A percentile compares a stretch with the other conserved stretches of the same genome.
These are phyloP conservation scores for Aldrovandia affinis DNA, from an alignment of 2,797 vertebrate genomes.

Conservation along the genomic window DNA sequence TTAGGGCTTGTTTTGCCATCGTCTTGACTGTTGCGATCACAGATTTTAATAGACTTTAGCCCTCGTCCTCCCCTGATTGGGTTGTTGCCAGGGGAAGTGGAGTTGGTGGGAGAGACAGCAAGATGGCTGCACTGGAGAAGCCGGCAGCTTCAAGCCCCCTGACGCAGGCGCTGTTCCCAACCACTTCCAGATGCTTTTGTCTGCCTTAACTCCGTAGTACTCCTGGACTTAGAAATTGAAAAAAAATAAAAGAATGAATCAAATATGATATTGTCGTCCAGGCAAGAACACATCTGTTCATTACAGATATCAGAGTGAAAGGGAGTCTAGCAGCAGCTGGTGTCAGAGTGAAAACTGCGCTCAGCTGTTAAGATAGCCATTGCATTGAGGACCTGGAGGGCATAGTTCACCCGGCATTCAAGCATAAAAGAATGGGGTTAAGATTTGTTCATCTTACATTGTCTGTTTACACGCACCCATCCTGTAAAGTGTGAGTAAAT, in stretches of 20 bases:
- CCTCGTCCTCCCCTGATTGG: neutral
- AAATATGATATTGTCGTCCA: neutral
- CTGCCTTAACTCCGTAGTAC: neutral
- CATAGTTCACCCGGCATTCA: neutral
- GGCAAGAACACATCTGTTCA: constrained; percentile 7
- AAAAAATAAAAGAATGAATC: neutral
- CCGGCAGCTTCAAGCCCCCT: constrained; percentile 35
- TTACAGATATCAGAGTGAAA: neutral
- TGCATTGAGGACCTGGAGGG: neutral
- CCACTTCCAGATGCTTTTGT: constrained; percentile 52
- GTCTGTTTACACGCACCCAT: neutral
- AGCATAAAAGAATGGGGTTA: neutral
- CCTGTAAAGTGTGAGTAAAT: neutral
- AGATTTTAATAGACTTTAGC: neutral
- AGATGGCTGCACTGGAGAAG: neutral
- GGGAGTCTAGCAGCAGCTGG: neutral
- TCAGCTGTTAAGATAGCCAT: neutral
- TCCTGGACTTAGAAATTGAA: neutral
- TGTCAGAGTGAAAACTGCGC: neutral
- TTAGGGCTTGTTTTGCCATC: neutral
- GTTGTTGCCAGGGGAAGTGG: neutral
- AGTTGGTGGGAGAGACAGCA: neutral
- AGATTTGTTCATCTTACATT: neutral
- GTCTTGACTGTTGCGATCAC: neutral
- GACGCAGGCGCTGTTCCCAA: constrained; percentile 48